A percentile compares a stretch with the other conserved stretches of the same genome.
Evolutionary conservation across 2,888 invertebrate species (phyloP).

Genomic region (Sarcophaga subvicina): DNA sequence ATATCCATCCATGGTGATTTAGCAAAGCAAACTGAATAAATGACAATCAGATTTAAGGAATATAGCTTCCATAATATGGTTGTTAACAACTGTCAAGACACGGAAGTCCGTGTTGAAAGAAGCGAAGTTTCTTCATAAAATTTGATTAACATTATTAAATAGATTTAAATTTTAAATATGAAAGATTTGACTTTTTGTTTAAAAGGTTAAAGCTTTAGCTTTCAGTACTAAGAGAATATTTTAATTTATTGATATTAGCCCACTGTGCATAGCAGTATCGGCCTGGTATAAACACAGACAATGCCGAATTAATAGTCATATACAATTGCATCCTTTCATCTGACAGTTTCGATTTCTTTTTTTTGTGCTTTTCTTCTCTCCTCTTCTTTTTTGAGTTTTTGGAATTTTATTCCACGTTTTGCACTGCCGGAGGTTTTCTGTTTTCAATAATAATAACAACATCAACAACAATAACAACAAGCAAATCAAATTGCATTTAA

Average conservation of each 20-base stretch:
- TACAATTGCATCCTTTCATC: slow-evolving; percentile 59
- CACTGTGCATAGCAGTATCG: not conserved
- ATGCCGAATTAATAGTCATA: slow-evolving; percentile 48
- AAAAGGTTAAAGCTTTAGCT: too few relatives aligned
- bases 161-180: too few relatives aligned
- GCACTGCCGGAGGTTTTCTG: slow-evolving; percentile 37
- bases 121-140: too few relatives aligned
- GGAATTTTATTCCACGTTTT: not conserved
- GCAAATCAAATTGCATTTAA: slow-evolving; percentile 62
- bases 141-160: too few relatives aligned
- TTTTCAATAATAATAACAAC: slow-evolving; percentile 7
- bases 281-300: slow-evolving; percentile 24
- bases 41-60: too few relatives aligned
- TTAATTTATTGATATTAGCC: not conserved
- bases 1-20: too few relatives aligned
- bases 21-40: too few relatives aligned
- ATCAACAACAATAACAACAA: slow-evolving; percentile 16
- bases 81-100: too few relatives aligned
- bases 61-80: too few relatives aligned
- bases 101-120: too few relatives aligned
- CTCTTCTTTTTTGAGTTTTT: not conserved
- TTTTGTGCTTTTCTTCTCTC: slow-evolving; percentile 32
- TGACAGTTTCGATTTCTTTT: slow-evolving; percentile 59
- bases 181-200: too few relatives aligned
- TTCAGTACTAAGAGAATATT: too few relatives aligned